Base-by-base conservation (phyloP, 2,113 vertebrate genomes). In the Prochilodus magdalenae region DNA sequence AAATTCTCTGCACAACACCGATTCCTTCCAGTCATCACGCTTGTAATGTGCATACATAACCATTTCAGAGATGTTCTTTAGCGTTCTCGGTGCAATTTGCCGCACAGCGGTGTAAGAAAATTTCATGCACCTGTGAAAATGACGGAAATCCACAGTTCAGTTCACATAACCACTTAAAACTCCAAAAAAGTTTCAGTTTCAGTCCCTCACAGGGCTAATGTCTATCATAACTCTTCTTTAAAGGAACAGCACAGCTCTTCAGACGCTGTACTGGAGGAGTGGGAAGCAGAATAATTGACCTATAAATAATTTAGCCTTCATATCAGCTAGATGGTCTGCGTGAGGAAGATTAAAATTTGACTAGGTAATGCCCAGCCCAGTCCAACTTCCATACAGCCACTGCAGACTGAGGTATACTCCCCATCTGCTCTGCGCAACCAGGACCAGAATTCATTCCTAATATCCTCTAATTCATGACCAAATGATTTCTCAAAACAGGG, bases 331-430 rank as follows among this genome's bases (percentile, higher is more conserved):
- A 47, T 30, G n/a, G 44, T 57, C 66, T 15, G 30, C 20, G 12
- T 40, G 55, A 20, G 49, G 29, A 24, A 27, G 55, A 80, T 29
- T 44, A 40, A 33, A 63, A 75, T 57, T 4, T 5, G 57, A 63
- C 73, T 65, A 51, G 6, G 12, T 22, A 47, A 81, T 53, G 13
- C 29, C n/a, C 33, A 75, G 69, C 73, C 51, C 73, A 20, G 63
- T 1, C 63, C 8, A 20, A 20, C 53, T 47, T 81, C 22, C 40
- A 33, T 55, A 81, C 24, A 13, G 47, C 47, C 62, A 67, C 72
- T 33, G n/a, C 27, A 33, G 73, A 70, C 29, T n/a, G 13, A 5
- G 33, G 22, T 70, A 70, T 24, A 24, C 5, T 44, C 27, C 10
- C 13, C 18, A 36, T 18, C 22, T 18, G 26, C 27, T 53, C 27